These are phyloP conservation scores for Lamprologus lemairii DNA, from an alignment of 2,113 vertebrate species.

Conservation along the genomic window DNA sequence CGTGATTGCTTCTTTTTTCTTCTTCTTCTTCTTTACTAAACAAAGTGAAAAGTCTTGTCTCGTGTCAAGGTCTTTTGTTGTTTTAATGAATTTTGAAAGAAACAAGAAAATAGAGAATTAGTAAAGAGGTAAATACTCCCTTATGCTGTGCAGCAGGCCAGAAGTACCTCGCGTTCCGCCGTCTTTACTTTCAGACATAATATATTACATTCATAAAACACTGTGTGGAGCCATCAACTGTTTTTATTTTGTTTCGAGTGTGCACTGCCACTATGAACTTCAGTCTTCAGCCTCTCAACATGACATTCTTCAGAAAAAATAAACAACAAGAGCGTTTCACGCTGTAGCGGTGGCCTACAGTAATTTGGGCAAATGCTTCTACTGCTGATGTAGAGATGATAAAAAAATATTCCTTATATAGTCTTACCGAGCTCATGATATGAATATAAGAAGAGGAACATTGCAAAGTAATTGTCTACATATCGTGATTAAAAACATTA, in stretches of 20 bases:
- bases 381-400: background rate
- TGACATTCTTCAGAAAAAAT: background rate
- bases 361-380: constrained; percentile 10
- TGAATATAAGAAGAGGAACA: background rate
- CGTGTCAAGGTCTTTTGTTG: background rate
- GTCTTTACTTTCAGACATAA: background rate
- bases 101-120: background rate
- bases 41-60: background rate
- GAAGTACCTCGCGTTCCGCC: background rate
- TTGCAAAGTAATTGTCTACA: background rate
- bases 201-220: background rate
- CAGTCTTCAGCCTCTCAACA: background rate
- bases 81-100: background rate
- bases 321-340: background rate
- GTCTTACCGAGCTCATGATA: background rate
- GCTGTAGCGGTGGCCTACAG: background rate
- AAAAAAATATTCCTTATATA: background rate
- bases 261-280: background rate
- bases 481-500: background rate
- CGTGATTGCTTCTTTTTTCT: background rate
- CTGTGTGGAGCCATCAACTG: background rate
- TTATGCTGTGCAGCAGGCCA: background rate
- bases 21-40: background rate
- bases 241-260: background rate
- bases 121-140: background rate